Conservation (phyloP, 1,140 invertebrate species). For the Scylla paramamosain region DNA sequence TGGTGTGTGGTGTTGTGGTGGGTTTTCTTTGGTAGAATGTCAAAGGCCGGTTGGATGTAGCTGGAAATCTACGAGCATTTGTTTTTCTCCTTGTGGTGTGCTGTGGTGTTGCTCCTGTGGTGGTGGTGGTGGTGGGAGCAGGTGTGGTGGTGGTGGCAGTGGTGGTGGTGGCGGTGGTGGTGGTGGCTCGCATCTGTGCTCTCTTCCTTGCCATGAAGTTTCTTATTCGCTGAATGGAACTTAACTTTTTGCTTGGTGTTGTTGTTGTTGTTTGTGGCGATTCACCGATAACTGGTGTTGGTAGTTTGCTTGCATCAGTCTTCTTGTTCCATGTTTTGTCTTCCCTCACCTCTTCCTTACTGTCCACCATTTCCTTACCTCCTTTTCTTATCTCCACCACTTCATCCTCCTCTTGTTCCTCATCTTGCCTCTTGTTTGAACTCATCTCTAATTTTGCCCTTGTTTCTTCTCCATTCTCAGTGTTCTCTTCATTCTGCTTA, state of each 20-base stretch:
- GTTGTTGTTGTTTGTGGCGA: background rate
- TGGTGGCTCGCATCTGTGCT: background rate
- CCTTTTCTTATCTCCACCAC: too few relatives aligned
- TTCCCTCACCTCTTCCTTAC: background rate
- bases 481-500: too few relatives aligned
- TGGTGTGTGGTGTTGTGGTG: background rate
- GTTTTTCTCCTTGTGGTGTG: background rate
- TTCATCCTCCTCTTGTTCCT: too few relatives aligned
- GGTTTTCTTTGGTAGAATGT: too few relatives aligned
- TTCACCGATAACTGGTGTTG: background rate
- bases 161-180: background rate
- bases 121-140: background rate
- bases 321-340: background rate
- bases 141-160: background rate
- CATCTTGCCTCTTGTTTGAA: too few relatives aligned
- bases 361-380: too few relatives aligned
- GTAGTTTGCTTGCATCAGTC: background rate
- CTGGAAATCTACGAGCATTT: background rate
- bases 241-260: background rate
- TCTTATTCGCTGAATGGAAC: conserved; percentile 50
- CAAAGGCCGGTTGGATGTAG: background rate
- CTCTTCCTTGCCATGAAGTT: conserved; percentile 53
- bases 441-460: too few relatives aligned
- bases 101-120: background rate
- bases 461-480: too few relatives aligned